Conservation (phyloP, 2,113 vertebrate species). For the Coptodon bakossiorum region DNA sequence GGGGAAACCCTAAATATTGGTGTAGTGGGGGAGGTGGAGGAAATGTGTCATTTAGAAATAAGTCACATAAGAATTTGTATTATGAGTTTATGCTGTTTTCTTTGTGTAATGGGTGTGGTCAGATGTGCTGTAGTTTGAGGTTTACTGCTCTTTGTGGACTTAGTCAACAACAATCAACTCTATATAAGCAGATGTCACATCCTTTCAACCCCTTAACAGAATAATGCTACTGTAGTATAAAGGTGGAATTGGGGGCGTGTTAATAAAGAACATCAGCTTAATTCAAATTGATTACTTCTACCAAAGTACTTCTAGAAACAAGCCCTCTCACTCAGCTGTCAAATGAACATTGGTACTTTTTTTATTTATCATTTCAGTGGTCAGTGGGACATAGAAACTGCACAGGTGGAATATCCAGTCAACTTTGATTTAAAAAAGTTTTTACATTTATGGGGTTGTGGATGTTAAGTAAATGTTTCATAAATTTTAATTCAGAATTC, state of each 20-base stretch:
- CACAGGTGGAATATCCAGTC: background rate
- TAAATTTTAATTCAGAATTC: background rate
- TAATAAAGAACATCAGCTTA: background rate
- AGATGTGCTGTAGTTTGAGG: background rate
- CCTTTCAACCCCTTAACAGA: background rate
- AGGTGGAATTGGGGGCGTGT: background rate
- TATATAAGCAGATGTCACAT: background rate
- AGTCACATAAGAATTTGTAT: background rate
- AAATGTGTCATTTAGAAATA: background rate
- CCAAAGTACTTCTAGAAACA: background rate
- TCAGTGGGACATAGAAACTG: background rate
- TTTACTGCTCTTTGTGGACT: background rate
- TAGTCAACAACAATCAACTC: background rate
- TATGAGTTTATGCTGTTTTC: background rate
- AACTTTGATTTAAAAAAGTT: background rate
- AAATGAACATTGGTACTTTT: background rate
- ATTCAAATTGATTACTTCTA: background rate
- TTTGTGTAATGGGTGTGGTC: background rate
- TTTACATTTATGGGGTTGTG: background rate
- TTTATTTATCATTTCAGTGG: background rate
- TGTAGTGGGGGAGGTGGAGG: background rate
- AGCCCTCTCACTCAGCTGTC: background rate
- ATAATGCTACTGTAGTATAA: background rate
- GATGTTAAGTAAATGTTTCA: background rate
- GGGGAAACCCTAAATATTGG: background rate